These are phyloP conservation scores for Siderastrea siderea DNA, from an alignment of 92 coral and sea anemone genomes.

Conservation along the genomic window DNA sequence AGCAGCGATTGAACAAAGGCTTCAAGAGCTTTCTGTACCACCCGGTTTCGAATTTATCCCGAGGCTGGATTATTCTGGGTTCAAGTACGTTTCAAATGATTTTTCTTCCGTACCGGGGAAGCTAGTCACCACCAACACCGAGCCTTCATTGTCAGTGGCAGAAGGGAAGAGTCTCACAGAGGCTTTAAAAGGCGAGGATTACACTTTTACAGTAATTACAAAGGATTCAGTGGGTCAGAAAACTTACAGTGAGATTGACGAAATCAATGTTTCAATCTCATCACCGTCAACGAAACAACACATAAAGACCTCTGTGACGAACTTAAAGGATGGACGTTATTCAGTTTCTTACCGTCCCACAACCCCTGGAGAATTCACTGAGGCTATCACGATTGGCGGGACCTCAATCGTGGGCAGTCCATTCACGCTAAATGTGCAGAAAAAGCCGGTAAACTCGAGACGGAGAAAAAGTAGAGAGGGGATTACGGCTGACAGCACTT, in stretches of 20 bases:
- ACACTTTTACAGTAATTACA: constrained; percentile 19
- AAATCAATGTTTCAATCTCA: background rate
- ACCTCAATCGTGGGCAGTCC: too few relatives aligned
- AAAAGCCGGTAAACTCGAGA: too few relatives aligned
- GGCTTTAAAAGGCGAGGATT: background rate
- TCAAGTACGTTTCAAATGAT: constrained; percentile 9
- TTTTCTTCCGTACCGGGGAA: background rate
- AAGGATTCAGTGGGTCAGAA: background rate
- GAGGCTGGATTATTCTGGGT: background rate
- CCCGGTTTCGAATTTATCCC: background rate
- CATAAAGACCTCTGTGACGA: background rate
- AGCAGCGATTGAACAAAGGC: background rate
- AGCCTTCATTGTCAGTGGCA: constrained; percentile 12
- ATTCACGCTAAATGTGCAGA: too few relatives aligned
- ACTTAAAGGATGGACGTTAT: background rate
- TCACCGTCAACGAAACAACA: background rate
- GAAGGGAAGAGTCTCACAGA: constrained; percentile 10
- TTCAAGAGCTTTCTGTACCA: background rate
- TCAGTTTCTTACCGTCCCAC: background rate
- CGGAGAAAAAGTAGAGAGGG: too few relatives aligned
- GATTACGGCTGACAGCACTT: too few relatives aligned
- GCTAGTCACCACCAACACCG: background rate
- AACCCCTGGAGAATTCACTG: background rate
- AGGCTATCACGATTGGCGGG: too few relatives aligned
- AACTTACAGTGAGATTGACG: constrained; percentile 8